A percentile compares a stretch with the other conserved stretches of the same genome.
These are phyloP conservation scores for Drepana arcuata DNA, from an alignment of 1,140 invertebrate species.

Conservation along the genomic window DNA sequence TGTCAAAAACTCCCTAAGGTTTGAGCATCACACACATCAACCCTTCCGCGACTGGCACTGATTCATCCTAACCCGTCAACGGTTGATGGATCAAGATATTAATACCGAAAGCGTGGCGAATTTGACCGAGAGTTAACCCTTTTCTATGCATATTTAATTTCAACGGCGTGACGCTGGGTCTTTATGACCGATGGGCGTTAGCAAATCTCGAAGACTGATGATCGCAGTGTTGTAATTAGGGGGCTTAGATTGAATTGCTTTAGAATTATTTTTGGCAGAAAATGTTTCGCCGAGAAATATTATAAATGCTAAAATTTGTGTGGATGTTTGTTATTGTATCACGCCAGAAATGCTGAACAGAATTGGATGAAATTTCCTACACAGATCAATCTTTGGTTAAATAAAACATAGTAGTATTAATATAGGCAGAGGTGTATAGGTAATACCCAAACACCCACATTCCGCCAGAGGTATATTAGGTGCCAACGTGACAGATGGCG, in stretches of 20 bases:
- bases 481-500: no score
- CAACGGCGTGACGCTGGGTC: slow-evolving; percentile 18
- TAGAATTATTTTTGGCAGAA: background rate
- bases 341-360: background rate
- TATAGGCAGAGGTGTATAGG: no score
- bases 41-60: slow-evolving; percentile 24
- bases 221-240: slow-evolving; percentile 15
- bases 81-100: slow-evolving; percentile 49
- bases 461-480: no score
- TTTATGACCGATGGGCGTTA: slow-evolving; percentile 35
- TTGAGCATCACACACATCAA: no score
- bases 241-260: slow-evolving; percentile 6
- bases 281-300: background rate
- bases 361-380: background rate
- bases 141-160: slow-evolving; percentile 39
- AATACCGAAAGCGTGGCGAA: slow-evolving; percentile 44
- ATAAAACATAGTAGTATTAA: no score
- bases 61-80: slow-evolving; percentile 47
- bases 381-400: no score
- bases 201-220: slow-evolving; percentile 24
- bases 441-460: no score
- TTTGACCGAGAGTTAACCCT: slow-evolving; percentile 34
- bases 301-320: background rate
- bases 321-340: background rate
- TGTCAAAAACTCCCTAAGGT: no score